phyloP scores from a whole-genome alignment of 1,140 invertebrate genomes.

The Papilio dardanus region DNA sequence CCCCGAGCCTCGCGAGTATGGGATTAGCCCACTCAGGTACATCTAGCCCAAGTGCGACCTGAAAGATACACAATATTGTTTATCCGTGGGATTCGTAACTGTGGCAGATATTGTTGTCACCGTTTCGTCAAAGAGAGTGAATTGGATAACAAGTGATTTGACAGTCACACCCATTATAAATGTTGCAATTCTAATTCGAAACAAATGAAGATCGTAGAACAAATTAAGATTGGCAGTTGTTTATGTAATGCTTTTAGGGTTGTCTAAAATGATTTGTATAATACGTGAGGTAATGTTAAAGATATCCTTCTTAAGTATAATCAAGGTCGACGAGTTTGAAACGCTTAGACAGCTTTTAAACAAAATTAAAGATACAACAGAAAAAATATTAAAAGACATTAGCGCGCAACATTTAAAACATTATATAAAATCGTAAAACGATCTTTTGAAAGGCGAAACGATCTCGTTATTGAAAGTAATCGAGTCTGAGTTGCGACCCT shows the following conservation, averaged over 20 bases:
- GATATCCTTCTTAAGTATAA: neutral
- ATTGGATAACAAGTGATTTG: neutral
- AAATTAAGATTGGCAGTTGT: neutral
- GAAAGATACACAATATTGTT: neutral
- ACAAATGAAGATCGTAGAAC: neutral
- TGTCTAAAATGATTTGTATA: too few relatives aligned
- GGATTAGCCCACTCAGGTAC: conserved; percentile 71
- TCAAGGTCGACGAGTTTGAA: neutral
- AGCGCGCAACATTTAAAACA: neutral
- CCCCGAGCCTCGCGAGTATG: conserved; percentile 55
- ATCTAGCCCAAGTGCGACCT: conserved; percentile 64
- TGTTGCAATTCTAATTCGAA: neutral
- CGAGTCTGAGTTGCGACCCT: neutral
- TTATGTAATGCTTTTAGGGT: neutral
- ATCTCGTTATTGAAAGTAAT: conserved; percentile 1
- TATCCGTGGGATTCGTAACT: neutral
- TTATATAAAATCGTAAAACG: neutral
- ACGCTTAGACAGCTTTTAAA: neutral
- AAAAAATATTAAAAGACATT: neutral
- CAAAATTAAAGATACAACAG: neutral
- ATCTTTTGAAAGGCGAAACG: conserved; percentile 20
- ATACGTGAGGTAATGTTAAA: too few relatives aligned
- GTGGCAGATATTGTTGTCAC: neutral
- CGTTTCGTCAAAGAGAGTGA: neutral
- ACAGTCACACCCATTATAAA: neutral